Conservation (phyloP, 2,113 vertebrate species). For the Gobiocypris rarus region DNA sequence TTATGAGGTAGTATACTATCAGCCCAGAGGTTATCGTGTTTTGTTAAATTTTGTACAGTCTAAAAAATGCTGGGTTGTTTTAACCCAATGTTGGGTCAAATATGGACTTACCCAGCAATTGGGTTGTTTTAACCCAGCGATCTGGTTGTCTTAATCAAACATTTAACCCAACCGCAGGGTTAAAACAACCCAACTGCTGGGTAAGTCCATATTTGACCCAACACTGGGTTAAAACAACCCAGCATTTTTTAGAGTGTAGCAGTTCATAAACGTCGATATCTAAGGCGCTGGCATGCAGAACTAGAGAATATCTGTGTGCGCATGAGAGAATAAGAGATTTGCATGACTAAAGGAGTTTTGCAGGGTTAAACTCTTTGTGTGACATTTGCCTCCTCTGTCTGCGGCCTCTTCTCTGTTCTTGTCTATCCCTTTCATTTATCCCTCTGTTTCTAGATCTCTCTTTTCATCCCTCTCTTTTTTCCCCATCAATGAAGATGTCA, state of each 20-base stretch:
- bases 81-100: too few species aligned
- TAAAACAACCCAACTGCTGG: too few species aligned
- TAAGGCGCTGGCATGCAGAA: neutral
- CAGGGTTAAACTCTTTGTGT: conserved; percentile 55
- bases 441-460: conserved; percentile 43
- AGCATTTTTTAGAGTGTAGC: too few species aligned
- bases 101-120: too few species aligned
- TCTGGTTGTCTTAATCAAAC: too few species aligned
- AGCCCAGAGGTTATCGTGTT: neutral
- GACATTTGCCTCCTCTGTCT: conserved; percentile 57
- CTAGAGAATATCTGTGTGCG: neutral
- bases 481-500: conserved; percentile 59
- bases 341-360: conserved; percentile 36
- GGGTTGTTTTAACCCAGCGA: too few species aligned
- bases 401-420: conserved; percentile 38
- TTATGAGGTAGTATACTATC: neutral
- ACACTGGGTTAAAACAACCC: too few species aligned
- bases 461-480: conserved; percentile 41
- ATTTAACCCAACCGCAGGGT: too few species aligned
- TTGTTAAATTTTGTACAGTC: neutral
- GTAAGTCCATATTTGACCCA: too few species aligned
- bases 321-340: conserved; percentile 8
- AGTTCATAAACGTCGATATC: conserved; percentile 21
- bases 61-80: too few species aligned
- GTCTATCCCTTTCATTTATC: conserved; percentile 44